Base-by-base conservation (phyloP, 2,797 vertebrate genomes). In the Peromyscus melanophrys region DNA sequence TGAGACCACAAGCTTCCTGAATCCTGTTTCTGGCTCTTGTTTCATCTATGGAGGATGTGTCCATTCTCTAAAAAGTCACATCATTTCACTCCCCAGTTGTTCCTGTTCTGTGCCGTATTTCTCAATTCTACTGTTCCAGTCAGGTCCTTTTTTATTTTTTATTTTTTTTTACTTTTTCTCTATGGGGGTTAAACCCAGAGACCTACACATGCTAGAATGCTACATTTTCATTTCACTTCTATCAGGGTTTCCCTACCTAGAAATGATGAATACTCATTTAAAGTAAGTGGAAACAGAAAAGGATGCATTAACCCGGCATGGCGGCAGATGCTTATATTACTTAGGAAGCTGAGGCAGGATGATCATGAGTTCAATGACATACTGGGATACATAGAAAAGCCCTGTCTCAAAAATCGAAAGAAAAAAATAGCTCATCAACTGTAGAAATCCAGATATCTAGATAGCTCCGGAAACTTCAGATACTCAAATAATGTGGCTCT, bases 221-320 rank as follows among this genome's bases (percentile, higher is more conserved):
- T 46, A 46, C 4, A 27, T 13, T 61, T 75, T 34, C 16, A 19
- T 46, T 3, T 77, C 6, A 14, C 23, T 86, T 65, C 55, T 17
- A 16, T 80, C 57, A 76, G 16, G 8, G 40, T 25, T 77, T 59
- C 57, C 31, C 78, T 49, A 34, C 2, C 25, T 92, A 61, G 83
- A 92, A 75, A 37, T 23, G 6, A 57, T 57, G 57, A 43, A 82
- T 90, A 88, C 4, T 40, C 6, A 89, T 82, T 37, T 95, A 16
- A 95, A 93, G 59, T 55, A 34, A 85, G 7, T 43, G 59, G 31
- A 78, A 49, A 10, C 14, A 77, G 84, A 52, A 95, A 90, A 82
- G 6, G 2, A 37, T 52, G 17, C 31, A 2, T 52, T 19, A 49
- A 29, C 5, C 27, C 19, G 2, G 4, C 23, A 11, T 52, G 34